phyloP scores from a whole-genome alignment of 2,888 invertebrate species.

The Abrostola triplasia region DNA sequence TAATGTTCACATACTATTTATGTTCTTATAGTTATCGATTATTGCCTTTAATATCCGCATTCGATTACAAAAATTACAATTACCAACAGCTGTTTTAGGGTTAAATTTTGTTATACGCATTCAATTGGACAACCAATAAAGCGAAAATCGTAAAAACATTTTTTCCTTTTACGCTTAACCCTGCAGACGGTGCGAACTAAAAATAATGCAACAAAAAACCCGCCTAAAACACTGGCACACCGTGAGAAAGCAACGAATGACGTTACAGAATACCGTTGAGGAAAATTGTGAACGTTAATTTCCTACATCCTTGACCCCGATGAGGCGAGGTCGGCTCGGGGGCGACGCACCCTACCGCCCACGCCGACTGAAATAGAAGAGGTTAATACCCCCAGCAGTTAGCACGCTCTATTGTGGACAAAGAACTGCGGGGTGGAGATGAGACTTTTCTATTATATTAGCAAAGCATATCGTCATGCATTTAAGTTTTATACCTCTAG shows the following conservation, averaged over 20 bases:
- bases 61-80: neutral
- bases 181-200: constrained; percentile 13
- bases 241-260: constrained; percentile 45
- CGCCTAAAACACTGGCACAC: constrained; percentile 30
- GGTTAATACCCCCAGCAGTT: constrained; percentile 73
- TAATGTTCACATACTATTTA: neutral
- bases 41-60: neutral
- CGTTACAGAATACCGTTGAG: constrained; percentile 50
- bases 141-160: neutral
- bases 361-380: constrained; percentile 83
- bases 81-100: too few relatives aligned
- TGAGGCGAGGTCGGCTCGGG: constrained; percentile 70
- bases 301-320: constrained; percentile 70
- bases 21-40: neutral
- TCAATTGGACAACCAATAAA: too few relatives aligned
- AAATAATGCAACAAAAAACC: constrained; percentile 13
- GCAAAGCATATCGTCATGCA: too few relatives aligned
- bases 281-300: constrained; percentile 59
- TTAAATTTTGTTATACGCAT: too few relatives aligned
- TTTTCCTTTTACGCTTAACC: neutral
- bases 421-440: constrained; percentile 56
- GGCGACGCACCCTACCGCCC: constrained; percentile 80
- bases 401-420: constrained; percentile 58
- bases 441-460: constrained; percentile 3
- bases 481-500: too few relatives aligned